Percentiles rank a stretch among this genome's conserved stretches.
Evolutionary conservation across 2,113 vertebrate genomes (phyloP).

Genomic region (Cryptotis parvus): DNA sequence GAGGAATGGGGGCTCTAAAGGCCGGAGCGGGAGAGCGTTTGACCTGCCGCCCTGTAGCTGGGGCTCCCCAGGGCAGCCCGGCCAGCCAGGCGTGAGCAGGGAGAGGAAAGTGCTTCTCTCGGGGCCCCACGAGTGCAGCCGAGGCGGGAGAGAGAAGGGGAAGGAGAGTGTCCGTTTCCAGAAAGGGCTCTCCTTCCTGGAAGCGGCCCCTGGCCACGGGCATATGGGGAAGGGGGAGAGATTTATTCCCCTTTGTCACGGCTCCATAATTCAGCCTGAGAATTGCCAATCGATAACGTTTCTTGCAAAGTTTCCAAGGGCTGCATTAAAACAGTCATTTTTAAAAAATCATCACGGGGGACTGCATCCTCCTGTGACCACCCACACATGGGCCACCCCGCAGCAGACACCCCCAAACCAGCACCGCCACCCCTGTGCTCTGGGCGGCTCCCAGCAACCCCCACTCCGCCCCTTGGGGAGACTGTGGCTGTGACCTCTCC

Average conservation of each 20-base stretch:
- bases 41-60: conserved; percentile 3
- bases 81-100: conserved; percentile 83
- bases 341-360: conserved; percentile 72
- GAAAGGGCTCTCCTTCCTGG: conserved; percentile 88
- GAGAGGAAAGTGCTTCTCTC: conserved; percentile 83
- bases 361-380: not conserved
- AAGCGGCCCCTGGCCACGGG: conserved; percentile 85
- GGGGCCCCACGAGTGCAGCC: conserved; percentile 50
- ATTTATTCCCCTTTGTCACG: conserved; percentile 87
- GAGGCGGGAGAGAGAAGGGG: not conserved
- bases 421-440: no score
- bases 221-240: conserved; percentile 82
- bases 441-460: no score
- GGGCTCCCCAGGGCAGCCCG: conserved; percentile 53
- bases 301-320: conserved; percentile 84
- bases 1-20: conserved; percentile 4
- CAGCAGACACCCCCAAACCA: no score
- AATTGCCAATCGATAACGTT: conserved; percentile 85
- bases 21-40: conserved; percentile 62
- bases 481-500: no score
- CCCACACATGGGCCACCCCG: no score
- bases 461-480: no score
- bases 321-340: conserved; percentile 82
- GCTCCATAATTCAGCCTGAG: conserved; percentile 81
- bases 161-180: conserved; percentile 86